These are phyloP conservation scores for Brassicogethes aeneus DNA, from an alignment of 2,888 invertebrate genomes.

Conservation along the genomic window DNA sequence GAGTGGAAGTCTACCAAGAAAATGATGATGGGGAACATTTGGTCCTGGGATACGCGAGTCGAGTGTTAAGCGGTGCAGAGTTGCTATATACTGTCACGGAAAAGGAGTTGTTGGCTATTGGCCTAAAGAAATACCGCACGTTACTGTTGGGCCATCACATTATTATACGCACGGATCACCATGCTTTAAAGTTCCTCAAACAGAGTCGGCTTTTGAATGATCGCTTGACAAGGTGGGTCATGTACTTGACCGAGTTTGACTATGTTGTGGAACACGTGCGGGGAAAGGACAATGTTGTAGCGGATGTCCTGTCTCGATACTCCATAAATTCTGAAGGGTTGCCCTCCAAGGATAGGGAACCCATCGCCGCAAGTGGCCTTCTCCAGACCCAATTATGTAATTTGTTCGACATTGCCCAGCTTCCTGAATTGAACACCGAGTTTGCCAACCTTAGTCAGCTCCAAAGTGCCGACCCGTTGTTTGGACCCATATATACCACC, in stretches of 20 bases:
- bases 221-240: constrained; percentile 1
- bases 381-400: too few species aligned
- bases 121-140: constrained; percentile 9
- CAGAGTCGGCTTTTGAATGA: constrained; percentile 4
- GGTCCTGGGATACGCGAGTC: constrained; percentile 6
- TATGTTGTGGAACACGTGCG: constrained; percentile 4
- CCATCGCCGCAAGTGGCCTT: not conserved
- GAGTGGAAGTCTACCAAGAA: constrained; percentile 8
- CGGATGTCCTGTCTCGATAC: constrained; percentile 5
- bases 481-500: not conserved
- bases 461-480: not conserved
- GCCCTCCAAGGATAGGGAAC: not conserved
- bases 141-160: too few species aligned
- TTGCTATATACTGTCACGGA: constrained; percentile 8
- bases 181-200: too few species aligned
- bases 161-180: too few species aligned
- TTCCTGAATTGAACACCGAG: not conserved
- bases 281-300: constrained; percentile 5
- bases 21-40: constrained; percentile 5
- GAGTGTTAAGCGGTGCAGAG: constrained; percentile 1
- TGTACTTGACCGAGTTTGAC: constrained; percentile 6
- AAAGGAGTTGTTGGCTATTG: constrained; percentile 9
- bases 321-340: not conserved
- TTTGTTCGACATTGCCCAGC: not conserved
- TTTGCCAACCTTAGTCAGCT: not conserved